Evolutionary conservation across 2,888 invertebrate genomes (phyloP).

Genomic region (Cenopis cana): DNA sequence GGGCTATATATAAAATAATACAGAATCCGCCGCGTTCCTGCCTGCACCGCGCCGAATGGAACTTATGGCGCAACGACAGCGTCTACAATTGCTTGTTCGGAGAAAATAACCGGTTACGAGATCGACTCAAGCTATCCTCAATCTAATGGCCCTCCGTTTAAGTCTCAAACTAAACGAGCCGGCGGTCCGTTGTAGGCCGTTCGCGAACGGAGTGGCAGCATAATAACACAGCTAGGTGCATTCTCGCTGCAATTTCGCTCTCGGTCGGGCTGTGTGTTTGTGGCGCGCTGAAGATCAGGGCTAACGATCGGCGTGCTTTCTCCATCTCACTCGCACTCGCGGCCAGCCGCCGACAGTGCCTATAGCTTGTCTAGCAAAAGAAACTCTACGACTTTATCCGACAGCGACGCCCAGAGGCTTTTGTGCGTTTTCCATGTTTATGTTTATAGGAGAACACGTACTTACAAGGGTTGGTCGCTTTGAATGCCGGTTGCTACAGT

Average conservation of each 20-base stretch:
- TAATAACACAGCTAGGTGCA: slow-evolving; percentile 85
- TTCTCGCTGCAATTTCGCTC: slow-evolving; percentile 85
- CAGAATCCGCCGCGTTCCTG: slow-evolving; percentile 70
- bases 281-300: slow-evolving; percentile 85
- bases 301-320: slow-evolving; percentile 80
- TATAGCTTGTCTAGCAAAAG: slow-evolving; percentile 75
- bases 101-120: slow-evolving; percentile 76
- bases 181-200: slow-evolving; percentile 67
- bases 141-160: slow-evolving; percentile 56
- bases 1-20: slow-evolving; percentile 77
- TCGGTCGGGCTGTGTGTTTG: slow-evolving; percentile 85
- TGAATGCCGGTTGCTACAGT: slow-evolving; percentile 72
- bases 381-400: slow-evolving; percentile 84
- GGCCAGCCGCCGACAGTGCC: slow-evolving; percentile 51
- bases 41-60: slow-evolving; percentile 64
- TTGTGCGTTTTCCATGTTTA: slow-evolving; percentile 85
- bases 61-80: slow-evolving; percentile 78
- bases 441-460: slow-evolving; percentile 83
- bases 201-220: slow-evolving; percentile 68
- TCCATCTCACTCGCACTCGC: slow-evolving; percentile 70
- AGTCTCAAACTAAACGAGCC: slow-evolving; percentile 56
- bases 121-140: slow-evolving; percentile 55
- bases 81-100: slow-evolving; percentile 78
- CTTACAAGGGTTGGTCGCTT: slow-evolving; percentile 82
- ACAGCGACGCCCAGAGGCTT: slow-evolving; percentile 82